These are phyloP conservation scores for Selene dorsalis DNA, from an alignment of 2,797 vertebrate species.

Conservation along the genomic window DNA sequence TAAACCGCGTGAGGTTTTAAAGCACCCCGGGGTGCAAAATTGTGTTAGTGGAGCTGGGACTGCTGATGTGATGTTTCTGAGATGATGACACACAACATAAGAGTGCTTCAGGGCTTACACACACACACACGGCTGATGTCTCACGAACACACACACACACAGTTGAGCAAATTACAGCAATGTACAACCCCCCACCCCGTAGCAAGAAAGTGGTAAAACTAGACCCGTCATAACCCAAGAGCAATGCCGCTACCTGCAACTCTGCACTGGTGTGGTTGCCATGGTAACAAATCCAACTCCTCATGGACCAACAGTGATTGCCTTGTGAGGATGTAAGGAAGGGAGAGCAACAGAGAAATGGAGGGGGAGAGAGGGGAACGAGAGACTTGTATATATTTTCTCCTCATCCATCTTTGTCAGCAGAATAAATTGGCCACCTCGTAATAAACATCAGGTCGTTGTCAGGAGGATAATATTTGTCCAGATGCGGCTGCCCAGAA, in stretches of 20 bases:
- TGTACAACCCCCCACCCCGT: slow-evolving; percentile 8
- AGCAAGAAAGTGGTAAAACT: slow-evolving; percentile 42
- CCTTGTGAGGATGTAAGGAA: slow-evolving; percentile 35
- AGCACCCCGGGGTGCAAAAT: slow-evolving; percentile 37
- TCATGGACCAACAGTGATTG: slow-evolving; percentile 31
- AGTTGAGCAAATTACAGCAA: slow-evolving; percentile 6
- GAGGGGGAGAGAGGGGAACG: neutral
- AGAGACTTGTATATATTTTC: slow-evolving; percentile 39
- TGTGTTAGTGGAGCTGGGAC: slow-evolving; percentile 35
- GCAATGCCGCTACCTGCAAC: slow-evolving; percentile 46
- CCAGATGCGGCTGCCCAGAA: slow-evolving; percentile 32
- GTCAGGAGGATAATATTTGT: slow-evolving; percentile 66
- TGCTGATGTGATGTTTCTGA: slow-evolving; percentile 64
- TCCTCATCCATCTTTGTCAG: slow-evolving; percentile 72
- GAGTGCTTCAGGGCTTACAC: slow-evolving; percentile 34
- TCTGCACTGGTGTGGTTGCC: slow-evolving; percentile 69
- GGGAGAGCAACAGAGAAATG: slow-evolving; percentile 20
- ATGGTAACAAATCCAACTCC: slow-evolving; percentile 71
- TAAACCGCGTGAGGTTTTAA: slow-evolving; percentile 39
- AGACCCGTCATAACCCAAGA: slow-evolving; percentile 37
- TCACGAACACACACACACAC: slow-evolving; percentile 6
- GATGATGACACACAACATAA: slow-evolving; percentile 52
- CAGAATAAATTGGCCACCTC: slow-evolving; percentile 67
- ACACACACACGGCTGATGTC: slow-evolving; percentile 6
- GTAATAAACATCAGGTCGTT: slow-evolving; percentile 65